phyloP scores from a whole-genome alignment of 1,140 invertebrate species.

The Fopius arisanus region DNA sequence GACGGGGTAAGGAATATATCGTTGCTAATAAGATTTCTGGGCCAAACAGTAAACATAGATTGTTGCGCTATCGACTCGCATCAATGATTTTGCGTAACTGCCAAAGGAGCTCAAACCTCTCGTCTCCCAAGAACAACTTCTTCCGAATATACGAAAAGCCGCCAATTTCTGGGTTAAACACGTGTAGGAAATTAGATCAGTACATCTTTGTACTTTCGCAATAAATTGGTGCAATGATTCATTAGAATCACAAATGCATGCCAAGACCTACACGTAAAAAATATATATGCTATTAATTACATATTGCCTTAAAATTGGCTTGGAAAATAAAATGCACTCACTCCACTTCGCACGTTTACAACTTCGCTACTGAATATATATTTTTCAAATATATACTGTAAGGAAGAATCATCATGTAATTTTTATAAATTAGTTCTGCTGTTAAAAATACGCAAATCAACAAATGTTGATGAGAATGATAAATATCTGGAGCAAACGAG shows the following conservation, averaged over 20 bases:
- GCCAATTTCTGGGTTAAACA: not conserved
- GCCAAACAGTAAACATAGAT: slow-evolving; percentile 28
- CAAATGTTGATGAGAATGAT: not conserved
- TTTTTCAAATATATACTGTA: too few species aligned
- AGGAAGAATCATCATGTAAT: too few species aligned
- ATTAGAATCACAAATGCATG: not conserved
- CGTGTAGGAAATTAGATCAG: not conserved
- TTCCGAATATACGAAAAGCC: not conserved
- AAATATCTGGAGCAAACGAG: not conserved
- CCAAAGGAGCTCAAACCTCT: too few species aligned
- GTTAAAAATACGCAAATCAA: too few species aligned
- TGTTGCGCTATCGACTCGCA: slow-evolving; percentile 9
- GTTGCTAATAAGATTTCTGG: slow-evolving; percentile 34
- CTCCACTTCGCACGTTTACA: too few species aligned
- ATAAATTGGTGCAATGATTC: not conserved
- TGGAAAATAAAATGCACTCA: too few species aligned
- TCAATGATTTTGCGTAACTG: slow-evolving; percentile 1
- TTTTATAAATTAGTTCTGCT: too few species aligned
- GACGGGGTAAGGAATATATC: not conserved
- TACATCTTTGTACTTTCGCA: not conserved
- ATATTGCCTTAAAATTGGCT: too few species aligned
- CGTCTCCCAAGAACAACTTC: too few species aligned
- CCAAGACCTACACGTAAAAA: too few species aligned
- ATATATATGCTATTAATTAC: too few species aligned
- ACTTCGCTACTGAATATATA: too few species aligned